Percentiles rank a stretch among this genome's conserved stretches.
phyloP scores from a whole-genome alignment of 2,888 invertebrate genomes.

The Tachina fera region DNA sequence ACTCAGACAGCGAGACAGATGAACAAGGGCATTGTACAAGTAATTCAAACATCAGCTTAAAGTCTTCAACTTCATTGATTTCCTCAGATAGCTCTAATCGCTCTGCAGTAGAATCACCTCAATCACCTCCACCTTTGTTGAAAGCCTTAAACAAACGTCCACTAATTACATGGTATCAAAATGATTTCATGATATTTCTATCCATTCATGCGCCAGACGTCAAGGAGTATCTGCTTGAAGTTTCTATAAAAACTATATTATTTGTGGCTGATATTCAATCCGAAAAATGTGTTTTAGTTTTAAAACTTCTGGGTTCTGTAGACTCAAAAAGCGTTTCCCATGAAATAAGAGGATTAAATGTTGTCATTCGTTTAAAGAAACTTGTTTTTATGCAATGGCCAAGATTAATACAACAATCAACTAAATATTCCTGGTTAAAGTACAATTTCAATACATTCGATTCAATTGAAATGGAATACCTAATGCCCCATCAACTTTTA shows the following conservation, averaged over 20 bases:
- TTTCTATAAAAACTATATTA: slow-evolving; percentile 70
- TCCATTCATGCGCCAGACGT: slow-evolving; percentile 76
- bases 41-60: slow-evolving; percentile 44
- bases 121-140: slow-evolving; percentile 67
- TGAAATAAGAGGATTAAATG: slow-evolving; percentile 77
- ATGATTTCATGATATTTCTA: slow-evolving; percentile 75
- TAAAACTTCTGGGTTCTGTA: slow-evolving; percentile 74
- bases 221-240: slow-evolving; percentile 75
- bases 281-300: slow-evolving; percentile 71
- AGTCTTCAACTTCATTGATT: slow-evolving; percentile 58
- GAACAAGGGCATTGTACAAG: slow-evolving; percentile 61
- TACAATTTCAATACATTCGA: slow-evolving; percentile 75
- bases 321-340: slow-evolving; percentile 74
- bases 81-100: slow-evolving; percentile 45
- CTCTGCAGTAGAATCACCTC: slow-evolving; percentile 2
- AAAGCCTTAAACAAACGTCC: slow-evolving; percentile 74
- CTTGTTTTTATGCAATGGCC: slow-evolving; percentile 75
- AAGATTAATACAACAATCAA: slow-evolving; percentile 73
- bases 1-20: slow-evolving; percentile 55
- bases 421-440: slow-evolving; percentile 74
- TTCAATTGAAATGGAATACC: slow-evolving; percentile 69
- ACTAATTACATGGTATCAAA: slow-evolving; percentile 76
- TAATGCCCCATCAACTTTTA: slow-evolving; percentile 71
- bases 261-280: slow-evolving; percentile 71
- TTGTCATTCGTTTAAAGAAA: slow-evolving; percentile 76